phyloP scores from a whole-genome alignment of 2,888 invertebrate species.

The Hypena proboscidalis region DNA sequence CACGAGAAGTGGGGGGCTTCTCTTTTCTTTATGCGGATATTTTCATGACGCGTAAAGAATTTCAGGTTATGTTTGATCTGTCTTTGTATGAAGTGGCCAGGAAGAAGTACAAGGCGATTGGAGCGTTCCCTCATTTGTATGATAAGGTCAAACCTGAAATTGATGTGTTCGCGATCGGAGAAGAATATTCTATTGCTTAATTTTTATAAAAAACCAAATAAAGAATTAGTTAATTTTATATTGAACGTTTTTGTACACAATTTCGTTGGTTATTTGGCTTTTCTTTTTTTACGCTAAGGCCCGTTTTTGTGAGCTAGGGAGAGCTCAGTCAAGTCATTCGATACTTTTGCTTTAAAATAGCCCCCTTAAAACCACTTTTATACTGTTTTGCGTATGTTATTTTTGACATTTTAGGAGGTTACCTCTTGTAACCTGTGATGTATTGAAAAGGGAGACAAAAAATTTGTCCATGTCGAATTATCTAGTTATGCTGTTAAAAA shows the following conservation, averaged over 20 bases:
- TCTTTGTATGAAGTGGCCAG: slow-evolving; percentile 86
- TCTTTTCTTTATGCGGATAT: slow-evolving; percentile 90
- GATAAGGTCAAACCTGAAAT: slow-evolving; percentile 89
- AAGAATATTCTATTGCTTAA: slow-evolving; percentile 55
- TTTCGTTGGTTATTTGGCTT: no score
- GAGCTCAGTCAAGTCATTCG: no score
- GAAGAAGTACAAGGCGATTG: slow-evolving; percentile 84
- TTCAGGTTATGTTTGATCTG: slow-evolving; percentile 89
- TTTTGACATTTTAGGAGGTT: no score
- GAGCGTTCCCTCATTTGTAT: slow-evolving; percentile 87
- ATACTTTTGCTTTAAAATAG: no score
- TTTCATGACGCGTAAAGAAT: slow-evolving; percentile 88
- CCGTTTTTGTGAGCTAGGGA: no score
- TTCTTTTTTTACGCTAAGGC: no score
- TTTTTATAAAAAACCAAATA: neutral
- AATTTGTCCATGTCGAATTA: no score
- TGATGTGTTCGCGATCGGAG: slow-evolving; percentile 86
- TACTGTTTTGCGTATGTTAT: no score
- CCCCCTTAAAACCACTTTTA: no score
- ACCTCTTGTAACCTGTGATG: no score
- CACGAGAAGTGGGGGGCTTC: slow-evolving; percentile 87
- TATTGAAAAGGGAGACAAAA: no score
- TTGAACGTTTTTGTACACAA: neutral
- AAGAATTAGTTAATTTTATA: neutral
- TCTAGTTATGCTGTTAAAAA: no score